Conservation (phyloP, 1,140 invertebrate genomes). For the Diprion similis region DNA sequence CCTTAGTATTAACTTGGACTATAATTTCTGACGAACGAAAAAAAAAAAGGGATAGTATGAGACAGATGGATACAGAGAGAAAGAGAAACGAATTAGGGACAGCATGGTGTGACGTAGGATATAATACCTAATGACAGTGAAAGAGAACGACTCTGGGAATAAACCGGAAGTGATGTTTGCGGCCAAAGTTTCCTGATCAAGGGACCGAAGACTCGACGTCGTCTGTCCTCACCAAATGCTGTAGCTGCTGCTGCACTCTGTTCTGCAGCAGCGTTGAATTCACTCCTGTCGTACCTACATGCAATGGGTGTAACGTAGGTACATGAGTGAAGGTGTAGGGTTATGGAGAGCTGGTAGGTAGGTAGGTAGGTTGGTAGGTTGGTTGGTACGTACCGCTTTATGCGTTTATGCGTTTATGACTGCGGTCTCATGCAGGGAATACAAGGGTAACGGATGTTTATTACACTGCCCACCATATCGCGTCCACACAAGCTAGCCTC, state of each 20-base stretch:
- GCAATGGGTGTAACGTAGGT: no score
- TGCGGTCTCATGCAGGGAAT: not conserved
- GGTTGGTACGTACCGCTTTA: not conserved
- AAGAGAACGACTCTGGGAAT: conserved; percentile 30
- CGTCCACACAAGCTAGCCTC: not conserved
- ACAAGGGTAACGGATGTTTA: not conserved
- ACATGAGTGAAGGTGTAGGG: no score
- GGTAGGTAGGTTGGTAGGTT: not conserved
- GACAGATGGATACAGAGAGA: conserved; percentile 6
- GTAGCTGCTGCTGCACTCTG: not conserved
- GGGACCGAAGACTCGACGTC: not conserved
- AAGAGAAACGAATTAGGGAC: conserved; percentile 40
- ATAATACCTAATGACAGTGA: conserved; percentile 37
- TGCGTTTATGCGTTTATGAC: conserved; percentile 1
- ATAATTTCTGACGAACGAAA: not conserved
- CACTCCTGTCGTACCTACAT: not conserved
- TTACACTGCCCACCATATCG: not conserved
- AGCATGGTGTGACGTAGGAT: conserved; percentile 37
- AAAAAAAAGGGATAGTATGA: not conserved
- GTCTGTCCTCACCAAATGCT: not conserved
- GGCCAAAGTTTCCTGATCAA: conserved; percentile 12
- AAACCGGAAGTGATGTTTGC: conserved; percentile 36
- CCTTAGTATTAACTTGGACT: no score
- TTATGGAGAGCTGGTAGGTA: not conserved
- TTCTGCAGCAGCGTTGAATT: not conserved